Conservation (phyloP, 2,888 invertebrate genomes). For the Hesperia comma region DNA sequence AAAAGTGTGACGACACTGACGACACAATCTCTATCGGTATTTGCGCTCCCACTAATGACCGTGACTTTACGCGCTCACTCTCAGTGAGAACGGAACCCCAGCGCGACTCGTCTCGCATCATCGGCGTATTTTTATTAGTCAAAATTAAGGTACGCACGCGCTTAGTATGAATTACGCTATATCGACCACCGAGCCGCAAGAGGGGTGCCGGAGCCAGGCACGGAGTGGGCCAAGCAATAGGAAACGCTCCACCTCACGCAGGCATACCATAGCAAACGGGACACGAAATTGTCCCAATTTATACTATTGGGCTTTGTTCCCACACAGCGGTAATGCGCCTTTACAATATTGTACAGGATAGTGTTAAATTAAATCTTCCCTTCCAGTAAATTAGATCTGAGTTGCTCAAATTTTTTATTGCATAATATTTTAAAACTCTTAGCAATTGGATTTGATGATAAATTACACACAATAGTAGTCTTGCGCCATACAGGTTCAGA, state of each 20-base stretch:
- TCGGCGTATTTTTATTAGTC: slow-evolving; percentile 49
- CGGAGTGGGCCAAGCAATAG: slow-evolving; percentile 60
- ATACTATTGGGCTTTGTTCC: background rate
- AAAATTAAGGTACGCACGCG: slow-evolving; percentile 48
- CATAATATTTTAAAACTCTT: slow-evolving; percentile 28
- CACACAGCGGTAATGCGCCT: background rate
- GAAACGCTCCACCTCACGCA: slow-evolving; percentile 67
- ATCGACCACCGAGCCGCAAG: slow-evolving; percentile 63
- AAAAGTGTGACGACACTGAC: slow-evolving; percentile 64
- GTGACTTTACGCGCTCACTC: slow-evolving; percentile 69
- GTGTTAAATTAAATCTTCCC: no score
- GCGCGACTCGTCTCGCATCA: slow-evolving; percentile 48
- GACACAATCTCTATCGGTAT: slow-evolving; percentile 54
- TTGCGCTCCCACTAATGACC: slow-evolving; percentile 61
- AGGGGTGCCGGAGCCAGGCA: slow-evolving; percentile 74
- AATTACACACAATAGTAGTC: slow-evolving; percentile 65
- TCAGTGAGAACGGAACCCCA: slow-evolving; percentile 61
- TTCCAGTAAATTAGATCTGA: no score
- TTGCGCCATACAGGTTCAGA: slow-evolving; percentile 70
- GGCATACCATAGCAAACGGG: slow-evolving; percentile 55
- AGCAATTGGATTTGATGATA: slow-evolving; percentile 49
- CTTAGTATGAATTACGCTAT: slow-evolving; percentile 51
- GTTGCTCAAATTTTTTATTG: slow-evolving; percentile 3
- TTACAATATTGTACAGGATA: no score
- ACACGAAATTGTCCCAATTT: slow-evolving; percentile 56